Conservation (phyloP, 2,797 vertebrate genomes). For the Amphiprion clarkii region DNA sequence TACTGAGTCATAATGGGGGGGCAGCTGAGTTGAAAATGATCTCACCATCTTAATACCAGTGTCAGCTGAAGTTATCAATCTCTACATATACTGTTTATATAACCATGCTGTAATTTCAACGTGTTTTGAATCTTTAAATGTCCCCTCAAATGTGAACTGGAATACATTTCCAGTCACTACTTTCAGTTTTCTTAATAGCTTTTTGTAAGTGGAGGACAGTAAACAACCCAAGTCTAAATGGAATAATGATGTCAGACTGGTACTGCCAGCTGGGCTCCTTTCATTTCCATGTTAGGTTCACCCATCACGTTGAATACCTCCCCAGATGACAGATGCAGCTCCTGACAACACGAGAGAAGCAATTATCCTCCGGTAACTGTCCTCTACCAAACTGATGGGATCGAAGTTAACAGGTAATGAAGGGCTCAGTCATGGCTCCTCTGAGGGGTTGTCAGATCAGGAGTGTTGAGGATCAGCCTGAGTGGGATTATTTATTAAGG, state of each 20-base stretch:
- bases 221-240: not conserved
- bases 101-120: too few species aligned
- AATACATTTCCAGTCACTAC: too few species aligned
- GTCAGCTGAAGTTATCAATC: too few species aligned
- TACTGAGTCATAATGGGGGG: slow-evolving; percentile 9
- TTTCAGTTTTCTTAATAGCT: not conserved
- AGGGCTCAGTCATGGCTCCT: not conserved
- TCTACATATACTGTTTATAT: not conserved
- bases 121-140: too few species aligned
- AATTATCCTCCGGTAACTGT: slow-evolving; percentile 2
- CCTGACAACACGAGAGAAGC: not conserved
- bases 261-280: not conserved
- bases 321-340: slow-evolving; percentile 15
- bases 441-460: slow-evolving; percentile 6
- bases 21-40: too few species aligned
- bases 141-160: too few species aligned
- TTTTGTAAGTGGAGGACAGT: not conserved
- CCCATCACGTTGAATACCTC: not conserved
- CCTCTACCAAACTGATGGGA: not conserved
- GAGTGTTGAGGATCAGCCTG: not conserved
- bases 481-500: slow-evolving; percentile 32
- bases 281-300: slow-evolving; percentile 8
- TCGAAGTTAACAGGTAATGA: not conserved
- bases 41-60: too few species aligned
- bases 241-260: not conserved